phyloP scores from a whole-genome alignment of 2,797 vertebrate genomes.

The Scolopax rusticola region DNA sequence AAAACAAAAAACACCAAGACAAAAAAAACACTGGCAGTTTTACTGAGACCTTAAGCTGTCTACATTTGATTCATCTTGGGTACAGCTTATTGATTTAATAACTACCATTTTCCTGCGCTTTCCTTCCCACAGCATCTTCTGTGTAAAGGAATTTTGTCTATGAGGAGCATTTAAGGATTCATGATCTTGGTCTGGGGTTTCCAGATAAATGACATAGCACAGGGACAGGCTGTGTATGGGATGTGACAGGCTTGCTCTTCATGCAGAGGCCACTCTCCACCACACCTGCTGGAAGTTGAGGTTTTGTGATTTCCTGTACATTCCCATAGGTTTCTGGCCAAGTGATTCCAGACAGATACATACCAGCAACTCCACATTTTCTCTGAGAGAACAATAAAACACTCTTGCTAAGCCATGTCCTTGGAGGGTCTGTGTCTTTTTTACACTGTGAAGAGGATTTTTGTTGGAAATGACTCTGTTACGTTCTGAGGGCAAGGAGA shows the following conservation, averaged over 20 bases:
- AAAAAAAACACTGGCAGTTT: neutral
- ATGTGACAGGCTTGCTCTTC: neutral
- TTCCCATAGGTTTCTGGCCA: neutral
- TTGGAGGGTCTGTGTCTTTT: neutral
- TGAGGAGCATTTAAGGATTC: neutral
- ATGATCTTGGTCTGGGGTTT: neutral
- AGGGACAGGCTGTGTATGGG: neutral
- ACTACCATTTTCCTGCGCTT: neutral
- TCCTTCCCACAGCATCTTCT: neutral
- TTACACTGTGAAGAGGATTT: neutral
- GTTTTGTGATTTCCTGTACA: neutral
- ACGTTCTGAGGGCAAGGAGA: neutral
- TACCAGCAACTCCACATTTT: neutral
- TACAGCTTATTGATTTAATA: neutral
- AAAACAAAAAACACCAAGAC: too few relatives aligned
- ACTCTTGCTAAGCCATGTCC: accelerated
- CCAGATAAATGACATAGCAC: neutral
- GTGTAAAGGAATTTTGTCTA: neutral
- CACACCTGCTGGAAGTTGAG: neutral
- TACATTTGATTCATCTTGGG: neutral
- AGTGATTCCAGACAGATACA: neutral
- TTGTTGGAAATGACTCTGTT: neutral
- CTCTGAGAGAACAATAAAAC: neutral
- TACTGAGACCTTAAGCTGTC: neutral
- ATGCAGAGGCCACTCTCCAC: neutral